Base-by-base conservation (phyloP, 2,797 vertebrate species). In the Sandelia bainsii region DNA sequence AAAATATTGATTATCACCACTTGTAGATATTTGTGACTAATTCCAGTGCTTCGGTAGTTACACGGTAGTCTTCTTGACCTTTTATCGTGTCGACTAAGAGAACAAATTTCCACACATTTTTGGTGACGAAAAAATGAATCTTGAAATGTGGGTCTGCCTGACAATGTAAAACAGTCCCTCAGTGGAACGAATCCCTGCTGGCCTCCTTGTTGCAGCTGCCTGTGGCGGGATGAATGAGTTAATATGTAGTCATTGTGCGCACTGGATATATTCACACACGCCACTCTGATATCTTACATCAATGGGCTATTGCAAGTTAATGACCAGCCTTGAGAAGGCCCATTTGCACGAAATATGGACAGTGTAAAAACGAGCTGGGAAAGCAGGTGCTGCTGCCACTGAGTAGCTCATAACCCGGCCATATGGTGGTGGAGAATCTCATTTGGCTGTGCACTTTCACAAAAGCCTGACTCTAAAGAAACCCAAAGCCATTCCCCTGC, bases 321-420 rank as follows among this genome's bases (percentile, higher is more conserved):
- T 88, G 91, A 89, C 81, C 87, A 78, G 84, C 71, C 80, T 82
- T 78, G 81, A 69, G 79, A 88, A 90, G 77, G 79, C 69, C 89
- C 88, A 93, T 94, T 92, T 91, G 79, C 83, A 79, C 80, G 72
- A 91, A 91, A 92, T 92, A 93, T 92, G 87, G 86, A 84, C 76
- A 46, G 83, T 70, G 90, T 88, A 71, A 90, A 86, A 89, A 77
- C 27, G 71, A 73, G 80, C 72, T 51, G 74, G 78, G 74, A 79
- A 75, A 87, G 86, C 87, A 90, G 89, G 86, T 87, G 91, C 81
- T 56, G 79, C 85, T 27, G 87, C 80, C 76, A 52, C 77, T 78
- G 83, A 86, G 82, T 3, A 62, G 83, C 83, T 86, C 82, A 80
- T 90, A 92, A 89, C 80, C 52, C 42, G 37, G 46, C 81, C 85